phyloP scores from a whole-genome alignment of 92 coral and sea anemone genomes.

The Chrysogorgia sp. region DNA sequence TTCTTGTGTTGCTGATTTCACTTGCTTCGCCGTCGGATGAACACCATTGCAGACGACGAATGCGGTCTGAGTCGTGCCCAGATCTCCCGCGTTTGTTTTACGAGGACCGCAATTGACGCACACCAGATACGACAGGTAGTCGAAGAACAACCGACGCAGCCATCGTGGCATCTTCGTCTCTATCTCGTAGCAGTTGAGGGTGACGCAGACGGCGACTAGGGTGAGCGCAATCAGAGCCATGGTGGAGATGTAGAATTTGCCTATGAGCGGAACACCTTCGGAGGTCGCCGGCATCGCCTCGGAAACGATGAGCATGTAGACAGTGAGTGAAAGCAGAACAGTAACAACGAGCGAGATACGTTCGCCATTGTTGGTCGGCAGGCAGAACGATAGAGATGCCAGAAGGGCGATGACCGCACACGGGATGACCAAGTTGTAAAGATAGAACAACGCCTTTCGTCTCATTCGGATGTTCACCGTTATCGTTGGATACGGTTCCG shows the following conservation, averaged over 20 bases:
- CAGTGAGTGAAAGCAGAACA: slow-evolving; percentile 81
- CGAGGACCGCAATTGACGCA: neutral
- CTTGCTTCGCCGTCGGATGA: neutral
- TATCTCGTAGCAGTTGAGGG: slow-evolving; percentile 21
- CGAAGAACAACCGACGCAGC: slow-evolving; percentile 11
- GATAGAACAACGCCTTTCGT: slow-evolving; percentile 81
- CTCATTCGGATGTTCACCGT: slow-evolving; percentile 76
- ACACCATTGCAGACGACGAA: slow-evolving; percentile 16
- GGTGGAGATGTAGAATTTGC: slow-evolving; percentile 77
- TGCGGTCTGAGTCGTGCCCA: slow-evolving; percentile 3
- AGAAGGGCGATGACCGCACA: slow-evolving; percentile 75
- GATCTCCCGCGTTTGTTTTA: neutral
- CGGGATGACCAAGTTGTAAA: slow-evolving; percentile 82
- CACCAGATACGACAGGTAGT: slow-evolving; percentile 4
- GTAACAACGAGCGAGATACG: slow-evolving; percentile 88
- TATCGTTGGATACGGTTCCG: slow-evolving; percentile 72
- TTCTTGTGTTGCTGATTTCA: neutral
- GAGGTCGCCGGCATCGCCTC: slow-evolving; percentile 89
- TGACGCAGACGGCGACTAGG: slow-evolving; percentile 42
- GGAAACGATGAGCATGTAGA: slow-evolving; percentile 89
- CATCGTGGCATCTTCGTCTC: slow-evolving; percentile 14
- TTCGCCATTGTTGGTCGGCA: slow-evolving; percentile 93
- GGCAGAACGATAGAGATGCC: slow-evolving; percentile 73
- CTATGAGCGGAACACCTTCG: slow-evolving; percentile 88
- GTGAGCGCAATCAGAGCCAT: slow-evolving; percentile 82